Percentiles rank a stretch among this genome's conserved stretches.
Conservation (phyloP, 2,113 vertebrate genomes). For the Dromaius novaehollandiae region DNA sequence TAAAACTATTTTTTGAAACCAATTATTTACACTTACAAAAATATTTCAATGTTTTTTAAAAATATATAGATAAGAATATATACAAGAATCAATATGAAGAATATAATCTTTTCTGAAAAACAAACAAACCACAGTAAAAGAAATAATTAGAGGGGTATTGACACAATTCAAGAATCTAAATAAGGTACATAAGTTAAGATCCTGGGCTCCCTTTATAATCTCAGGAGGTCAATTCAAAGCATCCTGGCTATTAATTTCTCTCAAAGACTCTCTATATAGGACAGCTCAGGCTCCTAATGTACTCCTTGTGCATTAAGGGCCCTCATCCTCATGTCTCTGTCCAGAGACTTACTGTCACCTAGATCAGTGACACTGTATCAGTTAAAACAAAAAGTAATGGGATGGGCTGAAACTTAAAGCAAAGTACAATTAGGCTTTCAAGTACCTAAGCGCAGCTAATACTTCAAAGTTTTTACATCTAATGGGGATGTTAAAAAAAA, state of each 20-base stretch:
- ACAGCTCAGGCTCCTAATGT: not conserved
- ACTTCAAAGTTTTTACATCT: not conserved
- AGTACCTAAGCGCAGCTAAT: not conserved
- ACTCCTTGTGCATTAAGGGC: not conserved
- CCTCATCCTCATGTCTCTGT: not conserved
- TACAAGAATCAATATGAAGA: not conserved
- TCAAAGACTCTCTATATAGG: not conserved
- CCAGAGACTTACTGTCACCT: not conserved
- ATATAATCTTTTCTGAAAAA: not conserved
- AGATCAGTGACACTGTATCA: not conserved
- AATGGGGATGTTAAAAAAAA: not conserved
- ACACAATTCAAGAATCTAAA: not conserved
- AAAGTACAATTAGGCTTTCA: not conserved
- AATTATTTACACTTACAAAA: not conserved
- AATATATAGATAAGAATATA: not conserved
- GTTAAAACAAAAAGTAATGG: not conserved
- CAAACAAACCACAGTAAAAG: not conserved
- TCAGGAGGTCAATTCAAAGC: not conserved
- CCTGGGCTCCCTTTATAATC: not conserved
- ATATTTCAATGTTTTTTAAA: no score
- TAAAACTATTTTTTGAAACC: not conserved
- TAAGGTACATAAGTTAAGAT: not conserved
- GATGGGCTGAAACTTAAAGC: not conserved
- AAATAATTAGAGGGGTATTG: not conserved
- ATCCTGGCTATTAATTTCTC: not conserved